These are phyloP conservation scores for fruit fly (Drosophila melanogaster) DNA, from an alignment of 1,140 invertebrate genomes.

Conservation along the genomic window DNA sequence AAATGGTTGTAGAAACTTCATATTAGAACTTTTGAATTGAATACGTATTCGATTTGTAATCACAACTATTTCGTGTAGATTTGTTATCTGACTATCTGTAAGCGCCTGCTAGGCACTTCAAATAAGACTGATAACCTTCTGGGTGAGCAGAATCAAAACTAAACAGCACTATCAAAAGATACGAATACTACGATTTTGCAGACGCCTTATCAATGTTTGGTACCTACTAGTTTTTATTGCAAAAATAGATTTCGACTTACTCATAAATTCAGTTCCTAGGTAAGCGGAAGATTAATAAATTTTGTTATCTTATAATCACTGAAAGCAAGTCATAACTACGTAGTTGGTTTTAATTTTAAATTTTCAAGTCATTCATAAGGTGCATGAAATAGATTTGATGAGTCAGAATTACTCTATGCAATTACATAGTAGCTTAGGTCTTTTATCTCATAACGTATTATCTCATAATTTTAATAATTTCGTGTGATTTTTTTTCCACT, in stretches of 20 bases:
- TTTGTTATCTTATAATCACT: neutral
- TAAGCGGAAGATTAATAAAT: slow-evolving; percentile 15
- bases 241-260: slow-evolving; percentile 15
- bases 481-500: slow-evolving; percentile 25
- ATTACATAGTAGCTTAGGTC: neutral
- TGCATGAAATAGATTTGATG: neutral
- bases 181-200: slow-evolving; percentile 4
- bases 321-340: slow-evolving; percentile 1
- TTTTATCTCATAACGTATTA: slow-evolving; percentile 18
- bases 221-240: slow-evolving; percentile 10
- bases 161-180: slow-evolving; percentile 2
- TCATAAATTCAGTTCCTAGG: slow-evolving; percentile 26
- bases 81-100: slow-evolving; percentile 4
- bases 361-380: slow-evolving; percentile 1
- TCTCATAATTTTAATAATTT: slow-evolving; percentile 59
- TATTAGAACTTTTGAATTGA: too few species aligned
- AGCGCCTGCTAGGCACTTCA: slow-evolving; percentile 10
- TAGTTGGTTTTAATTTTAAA: neutral
- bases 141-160: neutral
- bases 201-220: neutral
- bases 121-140: slow-evolving; percentile 23
- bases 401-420: neutral
- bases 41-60: neutral
- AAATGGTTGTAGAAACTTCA: neutral
- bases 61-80: neutral